Conservation (phyloP, 2,888 invertebrate genomes). For the Acronicta leporina region DNA sequence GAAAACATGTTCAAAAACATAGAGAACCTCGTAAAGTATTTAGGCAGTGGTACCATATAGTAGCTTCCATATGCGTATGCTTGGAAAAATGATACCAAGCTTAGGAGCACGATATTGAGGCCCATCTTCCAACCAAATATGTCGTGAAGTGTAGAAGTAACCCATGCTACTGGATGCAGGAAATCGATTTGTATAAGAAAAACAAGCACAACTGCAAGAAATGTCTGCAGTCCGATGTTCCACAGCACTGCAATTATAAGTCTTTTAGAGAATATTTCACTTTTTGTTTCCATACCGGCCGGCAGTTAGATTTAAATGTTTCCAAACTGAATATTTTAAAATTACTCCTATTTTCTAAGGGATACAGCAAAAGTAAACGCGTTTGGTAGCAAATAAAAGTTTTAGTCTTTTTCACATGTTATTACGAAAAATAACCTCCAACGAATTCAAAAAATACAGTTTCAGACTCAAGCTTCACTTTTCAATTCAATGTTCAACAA, state of each 20-base stretch:
- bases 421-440: constrained; percentile 31
- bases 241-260: constrained; percentile 89
- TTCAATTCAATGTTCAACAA: too few species aligned
- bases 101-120: constrained; percentile 90
- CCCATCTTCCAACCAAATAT: constrained; percentile 91
- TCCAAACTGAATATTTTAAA: too few species aligned
- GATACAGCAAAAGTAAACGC: constrained; percentile 1
- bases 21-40: constrained; percentile 91
- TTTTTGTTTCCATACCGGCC: constrained; percentile 78
- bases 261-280: constrained; percentile 90
- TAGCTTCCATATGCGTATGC: constrained; percentile 92
- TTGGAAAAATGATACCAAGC: constrained; percentile 91
- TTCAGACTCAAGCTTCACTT: constrained; percentile 7
- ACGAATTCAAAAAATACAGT: constrained; percentile 21
- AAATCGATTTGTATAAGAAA: constrained; percentile 90
- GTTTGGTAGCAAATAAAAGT: neutral
- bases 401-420: neutral
- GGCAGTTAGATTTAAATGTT: neutral
- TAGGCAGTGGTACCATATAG: constrained; percentile 90
- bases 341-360: neutral
- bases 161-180: constrained; percentile 91
- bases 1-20: constrained; percentile 91
- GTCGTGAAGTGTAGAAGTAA: constrained; percentile 89
- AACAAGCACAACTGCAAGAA: constrained; percentile 84
- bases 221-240: constrained; percentile 89